Conservation (phyloP, 2,888 invertebrate species). For the Conus canariensis region DNA sequence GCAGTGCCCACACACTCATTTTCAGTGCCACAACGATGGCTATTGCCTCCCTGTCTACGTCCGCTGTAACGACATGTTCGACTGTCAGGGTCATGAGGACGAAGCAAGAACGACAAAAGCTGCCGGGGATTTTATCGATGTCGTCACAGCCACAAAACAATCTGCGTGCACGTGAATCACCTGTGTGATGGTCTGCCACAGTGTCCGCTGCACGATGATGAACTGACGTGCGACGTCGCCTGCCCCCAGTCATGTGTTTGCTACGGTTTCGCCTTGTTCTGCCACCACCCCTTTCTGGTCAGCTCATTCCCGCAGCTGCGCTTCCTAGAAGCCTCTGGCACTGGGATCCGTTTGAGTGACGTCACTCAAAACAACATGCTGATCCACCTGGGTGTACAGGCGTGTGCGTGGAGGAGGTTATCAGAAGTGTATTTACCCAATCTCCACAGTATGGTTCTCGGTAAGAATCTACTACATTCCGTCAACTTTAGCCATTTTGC, state of each 20-base stretch:
- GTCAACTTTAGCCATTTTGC: background rate
- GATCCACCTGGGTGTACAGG: background rate
- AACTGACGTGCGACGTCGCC: constrained; percentile 16
- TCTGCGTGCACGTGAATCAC: background rate
- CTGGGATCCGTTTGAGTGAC: background rate
- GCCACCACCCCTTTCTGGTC: background rate
- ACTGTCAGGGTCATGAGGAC: background rate
- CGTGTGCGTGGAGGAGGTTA: background rate
- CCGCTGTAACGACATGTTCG: background rate
- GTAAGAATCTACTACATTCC: background rate
- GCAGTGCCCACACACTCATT: background rate
- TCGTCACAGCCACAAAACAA: background rate
- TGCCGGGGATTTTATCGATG: constrained; percentile 3
- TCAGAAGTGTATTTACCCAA: background rate
- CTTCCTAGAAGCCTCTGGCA: background rate
- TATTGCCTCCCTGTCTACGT: constrained; percentile 11
- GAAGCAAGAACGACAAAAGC: background rate
- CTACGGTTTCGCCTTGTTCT: background rate
- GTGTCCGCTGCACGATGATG: background rate
- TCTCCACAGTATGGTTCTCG: background rate
- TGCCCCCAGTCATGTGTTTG: background rate
- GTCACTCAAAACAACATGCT: background rate
- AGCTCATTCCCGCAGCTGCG: background rate
- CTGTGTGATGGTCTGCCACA: constrained; percentile 12
- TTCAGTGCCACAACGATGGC: background rate